Conservation (phyloP, 2,888 invertebrate genomes). For the Toxonevra muliebris region DNA sequence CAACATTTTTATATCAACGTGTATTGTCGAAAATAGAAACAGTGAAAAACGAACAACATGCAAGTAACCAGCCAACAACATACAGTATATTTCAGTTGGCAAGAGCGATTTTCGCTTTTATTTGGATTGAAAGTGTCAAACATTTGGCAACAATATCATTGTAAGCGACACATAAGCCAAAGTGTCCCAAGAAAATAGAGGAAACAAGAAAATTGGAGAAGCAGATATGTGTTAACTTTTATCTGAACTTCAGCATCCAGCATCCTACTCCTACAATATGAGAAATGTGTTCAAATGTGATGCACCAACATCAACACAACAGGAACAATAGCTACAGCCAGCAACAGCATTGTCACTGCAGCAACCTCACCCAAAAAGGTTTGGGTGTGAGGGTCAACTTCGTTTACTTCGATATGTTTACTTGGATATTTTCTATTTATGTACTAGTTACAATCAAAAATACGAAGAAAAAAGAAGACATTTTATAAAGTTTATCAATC, state of each 20-base stretch:
- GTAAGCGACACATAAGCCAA: constrained; percentile 13
- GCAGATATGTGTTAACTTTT: constrained; percentile 31
- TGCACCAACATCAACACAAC: neutral
- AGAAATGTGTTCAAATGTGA: constrained; percentile 16
- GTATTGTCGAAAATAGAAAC: too few species aligned
- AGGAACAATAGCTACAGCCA: neutral
- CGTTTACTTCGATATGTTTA: too few species aligned
- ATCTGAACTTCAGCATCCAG: constrained; percentile 38
- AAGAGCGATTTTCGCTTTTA: neutral
- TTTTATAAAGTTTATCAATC: constrained; percentile 58
- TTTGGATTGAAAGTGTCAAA: constrained; percentile 20
- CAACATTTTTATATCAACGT: too few species aligned
- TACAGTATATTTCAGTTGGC: neutral
- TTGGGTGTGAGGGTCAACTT: too few species aligned
- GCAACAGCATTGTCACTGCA: neutral
- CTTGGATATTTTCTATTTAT: neutral
- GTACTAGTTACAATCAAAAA: neutral
- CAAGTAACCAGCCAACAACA: too few species aligned
- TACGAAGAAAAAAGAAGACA: constrained; percentile 30
- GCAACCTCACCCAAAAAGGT: too few species aligned
- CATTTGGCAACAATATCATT: constrained; percentile 21
- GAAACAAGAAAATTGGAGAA: neutral
- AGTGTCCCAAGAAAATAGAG: constrained; percentile 18
- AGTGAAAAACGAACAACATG: too few species aligned
- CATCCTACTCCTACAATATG: neutral